A percentile compares a stretch with the other conserved stretches of the same genome.
Evolutionary conservation across 1,140 invertebrate genomes (phyloP).

Genomic region (Diorhabda carinulata): DNA sequence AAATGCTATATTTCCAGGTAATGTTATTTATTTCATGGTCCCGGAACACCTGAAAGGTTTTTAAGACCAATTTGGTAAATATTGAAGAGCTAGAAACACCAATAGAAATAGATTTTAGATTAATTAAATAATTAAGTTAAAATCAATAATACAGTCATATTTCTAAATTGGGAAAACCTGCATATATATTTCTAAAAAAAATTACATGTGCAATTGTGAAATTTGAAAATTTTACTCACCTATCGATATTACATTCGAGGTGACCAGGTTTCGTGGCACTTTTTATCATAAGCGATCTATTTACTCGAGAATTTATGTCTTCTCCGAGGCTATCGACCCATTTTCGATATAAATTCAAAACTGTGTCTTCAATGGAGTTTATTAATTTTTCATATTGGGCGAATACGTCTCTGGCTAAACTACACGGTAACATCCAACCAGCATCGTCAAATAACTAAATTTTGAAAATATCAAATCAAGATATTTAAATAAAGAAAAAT

Average conservation of each 20-base stretch:
- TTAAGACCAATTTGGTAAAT: too few species aligned
- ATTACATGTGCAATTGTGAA: neutral
- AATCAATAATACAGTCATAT: neutral
- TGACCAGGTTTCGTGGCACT: conserved; percentile 60
- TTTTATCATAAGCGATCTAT: conserved; percentile 67
- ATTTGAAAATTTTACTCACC: conserved; percentile 46
- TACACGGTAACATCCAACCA: conserved; percentile 66
- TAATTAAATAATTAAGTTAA: too few species aligned
- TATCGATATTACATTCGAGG: conserved; percentile 77
- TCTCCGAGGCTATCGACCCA: conserved; percentile 60
- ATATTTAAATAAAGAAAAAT: too few species aligned
- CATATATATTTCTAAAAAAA: too few species aligned
- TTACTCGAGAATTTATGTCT: conserved; percentile 59
- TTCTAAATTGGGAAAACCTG: conserved; percentile 10
- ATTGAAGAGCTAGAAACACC: too few species aligned
- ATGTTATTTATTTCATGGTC: too few species aligned
- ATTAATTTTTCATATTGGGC: conserved; percentile 63
- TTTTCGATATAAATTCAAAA: conserved; percentile 59
- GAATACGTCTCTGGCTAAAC: conserved; percentile 65
- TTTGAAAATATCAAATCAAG: neutral
- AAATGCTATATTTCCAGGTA: too few species aligned
- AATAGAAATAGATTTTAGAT: too few species aligned
- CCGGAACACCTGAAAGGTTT: too few species aligned
- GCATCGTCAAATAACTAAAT: conserved; percentile 61
- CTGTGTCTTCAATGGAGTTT: conserved; percentile 61